Percentiles rank a stretch among this genome's conserved stretches.
Conservation (phyloP, 2,797 vertebrate species). For the Artibeus jamaicensis region DNA sequence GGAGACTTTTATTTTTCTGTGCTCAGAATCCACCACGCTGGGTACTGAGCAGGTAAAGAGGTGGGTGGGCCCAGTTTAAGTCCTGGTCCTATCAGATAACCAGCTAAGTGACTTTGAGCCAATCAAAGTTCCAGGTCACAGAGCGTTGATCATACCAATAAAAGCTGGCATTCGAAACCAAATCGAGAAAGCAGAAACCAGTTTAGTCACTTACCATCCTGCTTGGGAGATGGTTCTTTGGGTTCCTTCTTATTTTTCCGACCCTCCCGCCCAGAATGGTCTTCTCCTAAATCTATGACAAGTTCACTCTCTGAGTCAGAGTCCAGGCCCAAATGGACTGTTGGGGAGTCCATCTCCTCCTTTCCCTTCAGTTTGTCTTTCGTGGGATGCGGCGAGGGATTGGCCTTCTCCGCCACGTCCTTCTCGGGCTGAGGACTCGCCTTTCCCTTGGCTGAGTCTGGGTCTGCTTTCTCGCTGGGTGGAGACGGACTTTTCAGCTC, state of each 20-base stretch:
- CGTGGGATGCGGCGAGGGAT: conserved; percentile 82
- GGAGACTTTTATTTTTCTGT: background rate
- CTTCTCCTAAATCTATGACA: conserved; percentile 97
- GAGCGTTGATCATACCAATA: fast-evolving
- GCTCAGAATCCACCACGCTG: background rate
- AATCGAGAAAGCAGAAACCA: background rate
- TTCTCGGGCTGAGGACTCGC: conserved; percentile 84
- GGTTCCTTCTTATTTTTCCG: conserved; percentile 91
- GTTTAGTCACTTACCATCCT: conserved; percentile 86
- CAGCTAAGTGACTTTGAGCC: background rate
- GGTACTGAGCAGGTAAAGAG: background rate
- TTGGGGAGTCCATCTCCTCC: conserved; percentile 89
- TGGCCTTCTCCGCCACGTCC: conserved; percentile 90
- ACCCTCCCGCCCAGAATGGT: conserved; percentile 91
- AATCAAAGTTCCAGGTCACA: fast-evolving
- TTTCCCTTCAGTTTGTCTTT: conserved; percentile 90
- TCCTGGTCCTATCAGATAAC: background rate
- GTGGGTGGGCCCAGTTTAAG: background rate
- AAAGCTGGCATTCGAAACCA: background rate
- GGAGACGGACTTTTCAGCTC: conserved; percentile 82
- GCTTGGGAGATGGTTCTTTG: conserved; percentile 89
- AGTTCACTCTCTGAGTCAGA: conserved; percentile 98
- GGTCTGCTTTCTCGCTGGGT: conserved; percentile 82
- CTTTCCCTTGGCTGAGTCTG: conserved; percentile 87
- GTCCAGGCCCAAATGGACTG: conserved; percentile 90